These are phyloP conservation scores for Subacronicta megacephala DNA, from an alignment of 2,888 invertebrate genomes.

Conservation along the genomic window DNA sequence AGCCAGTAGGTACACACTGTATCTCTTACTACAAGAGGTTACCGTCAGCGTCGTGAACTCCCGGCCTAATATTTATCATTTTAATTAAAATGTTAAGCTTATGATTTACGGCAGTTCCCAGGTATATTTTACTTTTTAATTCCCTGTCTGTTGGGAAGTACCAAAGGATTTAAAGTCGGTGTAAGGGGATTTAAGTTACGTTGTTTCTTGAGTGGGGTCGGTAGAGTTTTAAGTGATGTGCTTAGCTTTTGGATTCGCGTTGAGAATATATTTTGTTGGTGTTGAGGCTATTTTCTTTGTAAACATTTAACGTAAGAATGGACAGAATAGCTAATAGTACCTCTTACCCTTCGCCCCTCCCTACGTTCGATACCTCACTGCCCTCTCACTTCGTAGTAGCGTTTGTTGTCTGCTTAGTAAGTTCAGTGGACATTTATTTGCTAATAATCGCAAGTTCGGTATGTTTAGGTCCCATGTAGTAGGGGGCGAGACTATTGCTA, in stretches of 20 bases:
- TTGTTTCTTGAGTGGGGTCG: slow-evolving; percentile 1
- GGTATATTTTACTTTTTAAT: slow-evolving; percentile 63
- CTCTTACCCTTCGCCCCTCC: too few relatives aligned
- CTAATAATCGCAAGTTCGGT: too few relatives aligned
- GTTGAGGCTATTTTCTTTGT: background rate
- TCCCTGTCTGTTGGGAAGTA: slow-evolving; percentile 42
- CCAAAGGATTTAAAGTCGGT: slow-evolving; percentile 54
- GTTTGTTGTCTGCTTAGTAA: too few relatives aligned
- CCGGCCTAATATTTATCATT: slow-evolving; percentile 62
- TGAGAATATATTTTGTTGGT: background rate
- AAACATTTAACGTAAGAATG: too few relatives aligned
- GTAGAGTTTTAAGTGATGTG: slow-evolving; percentile 7
- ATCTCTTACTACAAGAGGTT: slow-evolving; percentile 19
- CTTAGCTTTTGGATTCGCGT: background rate
- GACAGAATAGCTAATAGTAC: too few relatives aligned
- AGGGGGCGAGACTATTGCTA: too few relatives aligned
- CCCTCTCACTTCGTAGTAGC: too few relatives aligned
- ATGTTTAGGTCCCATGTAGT: too few relatives aligned
- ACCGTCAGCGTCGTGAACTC: slow-evolving; percentile 38
- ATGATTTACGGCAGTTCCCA: slow-evolving; percentile 58
- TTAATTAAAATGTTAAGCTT: slow-evolving; percentile 68
- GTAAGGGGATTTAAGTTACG: slow-evolving; percentile 20
- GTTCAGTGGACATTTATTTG: too few relatives aligned
- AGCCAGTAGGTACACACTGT: too few relatives aligned
- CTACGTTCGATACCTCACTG: too few relatives aligned